Evolutionary conservation across 2,113 vertebrate genomes (phyloP).

Genomic region (Caloenas nicobarica): DNA sequence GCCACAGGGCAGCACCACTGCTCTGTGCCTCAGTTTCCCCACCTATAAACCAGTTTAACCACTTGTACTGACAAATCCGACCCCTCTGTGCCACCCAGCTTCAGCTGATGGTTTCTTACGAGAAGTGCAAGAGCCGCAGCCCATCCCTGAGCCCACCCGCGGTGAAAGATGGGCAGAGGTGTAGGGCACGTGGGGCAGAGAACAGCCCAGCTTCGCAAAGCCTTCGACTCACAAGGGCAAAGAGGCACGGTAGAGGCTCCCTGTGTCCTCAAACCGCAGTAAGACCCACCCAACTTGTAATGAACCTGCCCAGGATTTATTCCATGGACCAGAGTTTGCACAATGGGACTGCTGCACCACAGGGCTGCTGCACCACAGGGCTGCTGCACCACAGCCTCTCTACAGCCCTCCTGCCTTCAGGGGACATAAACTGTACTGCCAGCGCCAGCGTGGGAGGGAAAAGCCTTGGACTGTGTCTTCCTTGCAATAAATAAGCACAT

Average conservation of each 20-base stretch:
- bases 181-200: too few species aligned
- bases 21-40: background rate
- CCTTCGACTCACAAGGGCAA: background rate
- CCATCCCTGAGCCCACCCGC: background rate
- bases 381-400: too few species aligned
- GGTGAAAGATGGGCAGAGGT: background rate
- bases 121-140: background rate
- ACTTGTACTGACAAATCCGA: rapidly evolving
- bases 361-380: too few species aligned
- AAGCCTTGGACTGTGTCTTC: too few species aligned
- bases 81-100: too few species aligned
- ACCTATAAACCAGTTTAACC: background rate
- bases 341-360: too few species aligned
- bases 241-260: background rate
- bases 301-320: background rate
- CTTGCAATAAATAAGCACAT: too few species aligned
- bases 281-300: background rate
- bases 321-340: too few species aligned
- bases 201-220: too few species aligned
- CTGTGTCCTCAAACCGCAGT: rapidly evolving
- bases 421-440: too few species aligned
- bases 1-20: rapidly evolving
- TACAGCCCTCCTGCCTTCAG: too few species aligned
- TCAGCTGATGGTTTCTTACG: background rate
- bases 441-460: too few species aligned